Percentiles rank a stretch among this genome's conserved stretches.
Conservation (phyloP, 2,113 vertebrate species). For the Osmerus eperlanus region DNA sequence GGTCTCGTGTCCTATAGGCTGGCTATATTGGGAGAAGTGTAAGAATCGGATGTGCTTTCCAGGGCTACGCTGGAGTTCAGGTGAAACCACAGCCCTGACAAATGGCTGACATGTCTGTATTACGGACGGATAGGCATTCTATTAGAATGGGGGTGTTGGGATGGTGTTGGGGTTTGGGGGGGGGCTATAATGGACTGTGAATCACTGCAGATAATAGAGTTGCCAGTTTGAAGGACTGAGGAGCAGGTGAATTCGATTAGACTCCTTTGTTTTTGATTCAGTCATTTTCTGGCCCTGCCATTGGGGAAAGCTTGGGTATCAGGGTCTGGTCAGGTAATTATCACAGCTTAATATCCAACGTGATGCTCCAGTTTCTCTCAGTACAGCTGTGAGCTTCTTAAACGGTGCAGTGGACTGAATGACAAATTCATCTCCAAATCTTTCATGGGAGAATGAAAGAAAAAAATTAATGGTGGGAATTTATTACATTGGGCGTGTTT, state of each 20-base stretch:
- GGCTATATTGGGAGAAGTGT: background rate
- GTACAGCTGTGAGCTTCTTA: background rate
- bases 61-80: slow-evolving; percentile 81
- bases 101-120: slow-evolving; percentile 84
- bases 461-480: no score
- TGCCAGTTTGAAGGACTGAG: slow-evolving; percentile 84
- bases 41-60: no score
- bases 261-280: slow-evolving; percentile 83
- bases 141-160: slow-evolving; percentile 75
- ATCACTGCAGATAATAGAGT: slow-evolving; percentile 88
- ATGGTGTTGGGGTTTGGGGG: no score
- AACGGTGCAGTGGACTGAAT: background rate
- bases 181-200: slow-evolving; percentile 83
- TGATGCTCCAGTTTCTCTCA: background rate
- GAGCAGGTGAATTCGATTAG: slow-evolving; percentile 85
- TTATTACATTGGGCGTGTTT: no score
- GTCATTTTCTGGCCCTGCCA: slow-evolving; percentile 80
- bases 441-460: no score
- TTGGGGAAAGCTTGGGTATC: slow-evolving; percentile 72
- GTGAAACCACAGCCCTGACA: slow-evolving; percentile 83
- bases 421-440: background rate
- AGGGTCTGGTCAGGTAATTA: slow-evolving; percentile 69
- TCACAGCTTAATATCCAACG: slow-evolving; percentile 30
- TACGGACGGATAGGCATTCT: slow-evolving; percentile 85
- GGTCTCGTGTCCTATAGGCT: no score